Evolutionary conservation across 2,888 invertebrate genomes (phyloP), one percentile per base, ranked within the genome.

Genomic region (Acheta domesticus): DNA sequence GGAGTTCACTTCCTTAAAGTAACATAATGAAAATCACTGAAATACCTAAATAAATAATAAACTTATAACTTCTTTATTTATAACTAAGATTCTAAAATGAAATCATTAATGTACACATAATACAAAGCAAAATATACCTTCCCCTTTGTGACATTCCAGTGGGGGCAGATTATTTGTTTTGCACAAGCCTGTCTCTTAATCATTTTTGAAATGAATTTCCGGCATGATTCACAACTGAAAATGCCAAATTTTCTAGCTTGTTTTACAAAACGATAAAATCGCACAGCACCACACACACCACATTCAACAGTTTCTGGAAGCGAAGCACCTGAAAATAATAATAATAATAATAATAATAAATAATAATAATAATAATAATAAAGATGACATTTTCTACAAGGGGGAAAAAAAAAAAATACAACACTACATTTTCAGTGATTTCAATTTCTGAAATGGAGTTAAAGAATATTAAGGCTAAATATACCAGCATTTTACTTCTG

Each of bases 201-300:
- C 89, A 94, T 92, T 86, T 94, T 94, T 21, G 94, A 92, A 84
- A 96, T 94, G 86, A 96, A 96, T 86, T 95, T 95, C 78, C 94
- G 90, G 86, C 96, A 96, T 12, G 94, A 92, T 85, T 94, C 94
- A 86, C 96, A 96, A 83, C 94, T 93, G 85, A 92, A 92, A 81
- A 94, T 93, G 49, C 95, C 95, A 86, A 94, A 95, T 86, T 95
- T 95, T 81, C 94, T 90, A 48, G 94, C 93, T 87, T 94, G 94
- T 84, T 92, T 92, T 14, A 93, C 91, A 86, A 93, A 93, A 85
- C 93, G 91, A 86, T 92, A 92, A 85, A 92, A 93, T 78, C 94
- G 90, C 74, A 93, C 91, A 75, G 94, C 93, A 74, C 93, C 93
- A 86, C 95, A 95, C 62, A 95, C 93, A 79, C 93, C 93, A 86